Evolutionary conservation across 2,888 invertebrate genomes (phyloP).

Genomic region (Cacoxenus indagator): DNA sequence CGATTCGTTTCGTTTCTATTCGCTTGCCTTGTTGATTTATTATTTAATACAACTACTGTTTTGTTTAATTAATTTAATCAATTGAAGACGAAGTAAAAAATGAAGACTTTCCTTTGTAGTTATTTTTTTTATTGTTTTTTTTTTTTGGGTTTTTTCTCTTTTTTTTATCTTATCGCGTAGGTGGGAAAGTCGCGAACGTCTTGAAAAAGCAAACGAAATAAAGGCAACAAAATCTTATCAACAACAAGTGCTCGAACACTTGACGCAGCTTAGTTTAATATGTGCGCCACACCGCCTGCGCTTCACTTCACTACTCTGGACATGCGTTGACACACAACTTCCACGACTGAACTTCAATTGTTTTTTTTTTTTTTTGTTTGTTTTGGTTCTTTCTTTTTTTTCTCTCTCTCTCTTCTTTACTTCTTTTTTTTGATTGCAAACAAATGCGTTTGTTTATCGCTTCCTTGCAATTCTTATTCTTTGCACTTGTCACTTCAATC

Average conservation of each 20-base stretch:
- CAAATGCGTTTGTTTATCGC: background rate
- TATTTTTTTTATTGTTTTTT: background rate
- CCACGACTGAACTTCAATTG: background rate
- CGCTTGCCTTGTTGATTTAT: background rate
- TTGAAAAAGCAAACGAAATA: background rate
- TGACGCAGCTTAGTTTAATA: background rate
- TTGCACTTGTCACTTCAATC: slow-evolving; percentile 37
- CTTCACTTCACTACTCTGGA: background rate
- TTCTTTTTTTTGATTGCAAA: slow-evolving; percentile 11
- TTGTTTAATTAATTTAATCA: slow-evolving; percentile 5
- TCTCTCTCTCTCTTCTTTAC: background rate
- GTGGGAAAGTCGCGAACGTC: background rate
- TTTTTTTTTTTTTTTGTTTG: background rate
- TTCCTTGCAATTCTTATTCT: background rate
- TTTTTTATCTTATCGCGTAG: background rate
- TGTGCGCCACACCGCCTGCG: background rate
- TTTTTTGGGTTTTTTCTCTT: background rate
- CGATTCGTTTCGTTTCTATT: background rate
- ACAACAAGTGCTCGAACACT: slow-evolving; percentile 1
- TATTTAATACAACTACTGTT: background rate
- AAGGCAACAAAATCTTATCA: background rate
- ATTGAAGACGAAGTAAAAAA: background rate
- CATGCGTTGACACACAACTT: background rate
- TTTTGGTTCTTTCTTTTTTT: background rate
- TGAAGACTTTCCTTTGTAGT: background rate